Evolutionary conservation across 2,113 vertebrate genomes (phyloP).

Genomic region (Myrmecobius fasciatus): DNA sequence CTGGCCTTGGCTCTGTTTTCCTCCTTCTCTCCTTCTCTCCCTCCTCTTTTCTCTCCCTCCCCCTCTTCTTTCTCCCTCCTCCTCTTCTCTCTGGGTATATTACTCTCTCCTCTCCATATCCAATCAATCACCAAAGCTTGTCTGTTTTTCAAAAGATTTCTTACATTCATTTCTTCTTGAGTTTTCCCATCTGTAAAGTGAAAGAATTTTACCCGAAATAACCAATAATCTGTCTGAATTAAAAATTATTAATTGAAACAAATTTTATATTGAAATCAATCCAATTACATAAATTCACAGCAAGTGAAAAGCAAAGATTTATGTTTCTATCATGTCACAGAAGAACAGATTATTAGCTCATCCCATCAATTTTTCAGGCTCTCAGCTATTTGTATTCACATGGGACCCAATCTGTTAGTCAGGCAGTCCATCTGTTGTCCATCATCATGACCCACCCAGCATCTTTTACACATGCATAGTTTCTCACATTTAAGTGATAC

Average conservation of each 20-base stretch:
- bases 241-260: neutral
- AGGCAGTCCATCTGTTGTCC: conserved; percentile 1
- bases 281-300: neutral
- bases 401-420: neutral
- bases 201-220: neutral
- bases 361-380: conserved; percentile 2
- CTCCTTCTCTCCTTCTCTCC: neutral
- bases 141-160: neutral
- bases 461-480: neutral
- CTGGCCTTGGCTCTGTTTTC: neutral
- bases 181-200: neutral
- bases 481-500: neutral
- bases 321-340: neutral
- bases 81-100: neutral
- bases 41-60: neutral
- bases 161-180: neutral
- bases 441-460: neutral
- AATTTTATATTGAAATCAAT: neutral
- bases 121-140: neutral
- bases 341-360: conserved; percentile 6
- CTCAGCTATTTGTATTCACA: neutral
- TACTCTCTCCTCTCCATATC: neutral
- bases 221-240: neutral
- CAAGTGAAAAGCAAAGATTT: neutral
- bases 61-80: neutral